Base-by-base conservation (phyloP, 1,140 invertebrate species). In the Macrobrachium nipponense region DNA sequence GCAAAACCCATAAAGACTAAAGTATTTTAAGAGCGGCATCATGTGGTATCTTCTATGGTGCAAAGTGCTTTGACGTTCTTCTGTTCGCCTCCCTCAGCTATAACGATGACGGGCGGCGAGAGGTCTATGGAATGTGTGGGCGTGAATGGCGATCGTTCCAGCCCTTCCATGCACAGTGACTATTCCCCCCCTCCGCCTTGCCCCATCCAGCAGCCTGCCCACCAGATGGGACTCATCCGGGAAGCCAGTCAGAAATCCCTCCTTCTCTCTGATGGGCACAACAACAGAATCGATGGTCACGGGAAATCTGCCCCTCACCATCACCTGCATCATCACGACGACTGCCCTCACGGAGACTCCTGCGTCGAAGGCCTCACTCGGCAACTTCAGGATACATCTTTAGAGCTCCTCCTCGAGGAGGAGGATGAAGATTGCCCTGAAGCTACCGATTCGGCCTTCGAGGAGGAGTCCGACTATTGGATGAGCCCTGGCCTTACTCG, bases 401-500 rank as follows among this genome's bases (percentile, higher is more conserved):
- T 60, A 68, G 64, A 72, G 12, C 79, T 20, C 23, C 78, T 66
- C 59, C 80, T 70, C 12, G 80, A 79, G 44, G 72, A 81, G 18
- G 44, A 60, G 17, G 83, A 89, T 58, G 86, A 82, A 59, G 76
- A 89, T n/a, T 64, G 81, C n/a, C 68, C 75, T 8, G 81, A 77
- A 51, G 75, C 60, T 51, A 62, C 77, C 17, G 84, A 82, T 61
- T 82, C 86, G 17, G 87, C 83, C 59, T 84, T 83, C 72, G 81
- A 89, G 36, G 87, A 88, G 23, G 83, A 87, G 64, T 88, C 88
- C 14, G 83, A 85, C 66, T 72, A 70, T 59, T 85, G 91, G 51
- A 91, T 91, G 88, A 91, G 91, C 80, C 91, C 92, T 58, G 91
- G 91, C 83, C 91, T 92, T 82, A 88, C 86, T 15, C 79, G 88